Evolutionary conservation across 2,797 vertebrate species (phyloP), one percentile per base, ranked within the genome.

Genomic region (Spheniscus humboldti): DNA sequence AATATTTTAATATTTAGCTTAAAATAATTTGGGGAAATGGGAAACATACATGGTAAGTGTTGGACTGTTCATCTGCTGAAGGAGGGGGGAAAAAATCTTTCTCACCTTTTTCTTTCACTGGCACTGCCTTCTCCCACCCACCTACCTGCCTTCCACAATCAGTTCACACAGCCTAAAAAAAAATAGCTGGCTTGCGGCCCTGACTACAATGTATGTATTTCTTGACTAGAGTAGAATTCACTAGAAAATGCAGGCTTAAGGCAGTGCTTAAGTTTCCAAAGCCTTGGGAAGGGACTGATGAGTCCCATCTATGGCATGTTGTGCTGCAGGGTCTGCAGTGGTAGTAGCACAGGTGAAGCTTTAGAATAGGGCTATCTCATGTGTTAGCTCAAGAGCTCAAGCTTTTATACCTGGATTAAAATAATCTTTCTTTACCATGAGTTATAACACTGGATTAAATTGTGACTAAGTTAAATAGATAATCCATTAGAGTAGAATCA

Each of bases 341-440:
- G 27, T 13, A 22, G 55, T 16, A n/a, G 35, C 47, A 25, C 47
- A 71, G 55, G 69, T 81, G 71, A 83, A 71, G 23, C 53, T 83
- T 79, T 30, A 80, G 52, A 66, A 37, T 37, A 19, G 30, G 25
- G 19, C 8, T 71, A 2, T 48, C 59, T 64, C 3, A 2, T 52
- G 15, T 56, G 35, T 82, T 90, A 81, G 52, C 77, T 94, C 48
- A 77, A 83, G 48, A 83, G 56, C 35, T 69, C 74, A 86, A 39
- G 52, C 52, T 89, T 94, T 84, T 82, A 18, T 81, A 89, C 47
- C 24, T 74, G 89, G 53, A 92, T 91, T 92, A 79, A 94, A 92
- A 80, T 69, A 85, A 86, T 87, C 52, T 89, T 66, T 89, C 82
- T 87, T 76, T 85, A 60, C 78, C 1, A 0, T 69, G 63, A 45